Conservation (phyloP, 1,140 invertebrate genomes). For the Drosophila miranda region DNA sequence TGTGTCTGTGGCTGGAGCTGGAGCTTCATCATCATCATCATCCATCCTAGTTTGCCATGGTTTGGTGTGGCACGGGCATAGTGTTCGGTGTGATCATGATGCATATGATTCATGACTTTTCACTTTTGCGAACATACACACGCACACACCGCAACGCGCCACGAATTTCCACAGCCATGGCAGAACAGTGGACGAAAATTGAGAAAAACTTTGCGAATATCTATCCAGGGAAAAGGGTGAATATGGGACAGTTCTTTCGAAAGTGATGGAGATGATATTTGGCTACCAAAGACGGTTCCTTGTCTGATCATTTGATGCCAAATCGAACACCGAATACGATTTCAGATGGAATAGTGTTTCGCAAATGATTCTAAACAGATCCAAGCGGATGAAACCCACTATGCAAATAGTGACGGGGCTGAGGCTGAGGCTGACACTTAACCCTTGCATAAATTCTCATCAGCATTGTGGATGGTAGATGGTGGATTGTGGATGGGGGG, state of each 20-base stretch:
- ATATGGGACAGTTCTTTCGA: too few relatives aligned
- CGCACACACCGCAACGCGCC: constrained; percentile 7
- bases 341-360: too few relatives aligned
- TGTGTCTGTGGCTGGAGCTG: not conserved
- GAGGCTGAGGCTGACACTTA: constrained; percentile 53
- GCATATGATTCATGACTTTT: constrained; percentile 78
- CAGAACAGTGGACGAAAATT: constrained; percentile 45
- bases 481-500: not conserved
- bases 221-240: not conserved
- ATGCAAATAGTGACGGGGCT: constrained; percentile 34
- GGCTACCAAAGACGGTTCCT: too few relatives aligned
- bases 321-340: too few relatives aligned
- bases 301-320: too few relatives aligned
- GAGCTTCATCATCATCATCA: constrained; percentile 31
- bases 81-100: constrained; percentile 64
- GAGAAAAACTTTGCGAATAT: not conserved
- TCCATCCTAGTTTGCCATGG: constrained; percentile 57
- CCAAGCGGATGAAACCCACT: constrained; percentile 26
- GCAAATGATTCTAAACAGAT: too few relatives aligned
- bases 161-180: constrained; percentile 9
- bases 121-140: constrained; percentile 61
- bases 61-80: constrained; percentile 34
- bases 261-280: too few relatives aligned
- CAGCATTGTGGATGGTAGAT: constrained; percentile 35
- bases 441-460: constrained; percentile 80